Base-by-base conservation (phyloP, 2,888 invertebrate genomes). In the Andrena trimmerana region DNA sequence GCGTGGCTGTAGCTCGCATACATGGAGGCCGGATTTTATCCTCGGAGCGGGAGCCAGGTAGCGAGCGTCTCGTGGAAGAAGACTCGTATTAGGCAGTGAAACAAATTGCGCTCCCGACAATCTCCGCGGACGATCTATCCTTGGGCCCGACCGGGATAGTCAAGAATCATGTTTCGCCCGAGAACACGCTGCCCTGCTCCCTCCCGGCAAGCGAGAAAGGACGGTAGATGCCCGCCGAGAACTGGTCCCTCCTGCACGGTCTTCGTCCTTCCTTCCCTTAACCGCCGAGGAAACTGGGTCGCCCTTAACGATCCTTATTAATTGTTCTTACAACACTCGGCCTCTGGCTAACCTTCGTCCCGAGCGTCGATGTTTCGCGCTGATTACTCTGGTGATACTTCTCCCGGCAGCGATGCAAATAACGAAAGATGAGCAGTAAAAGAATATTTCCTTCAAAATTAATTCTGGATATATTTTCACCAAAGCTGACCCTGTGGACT, bases 141-240 rank as follows among this genome's bases (percentile, higher is more conserved):
- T 89, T 86, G 88, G 84, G 87, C 86, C 86, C 86, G 82, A 73
- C 13, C 74, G 81, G 88, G 87, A 91, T 91, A 90, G 86, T 87
- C 86, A 82, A 88, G 90, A 91, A 87, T 90, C 90, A 90, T 90
- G 91, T 91, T 91, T 91, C 88, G 87, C 90, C 57, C 85, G 86
- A 77, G 89, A 87, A 81, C 79, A 36, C 42, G 59, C 24, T 60
- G 70, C 29, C 57, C 69, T 50, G 31, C 57, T 36, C 81, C 33
- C 54, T 68, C 76, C 16, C 16, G 52, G 59, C 42, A 42, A 80
- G 50, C 54, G 59, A 78, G 72, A 63, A 54, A 75, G 72, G n/a
- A 66, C 68, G 71, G 62, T 13, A 67, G 74, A 78, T 33, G 65
- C 27, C 68, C 36, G 57, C n/a, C 33, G 62, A 50, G 73, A 73